Conservation (phyloP, 2,113 vertebrate species). For the Oncorhynchus nerka region DNA sequence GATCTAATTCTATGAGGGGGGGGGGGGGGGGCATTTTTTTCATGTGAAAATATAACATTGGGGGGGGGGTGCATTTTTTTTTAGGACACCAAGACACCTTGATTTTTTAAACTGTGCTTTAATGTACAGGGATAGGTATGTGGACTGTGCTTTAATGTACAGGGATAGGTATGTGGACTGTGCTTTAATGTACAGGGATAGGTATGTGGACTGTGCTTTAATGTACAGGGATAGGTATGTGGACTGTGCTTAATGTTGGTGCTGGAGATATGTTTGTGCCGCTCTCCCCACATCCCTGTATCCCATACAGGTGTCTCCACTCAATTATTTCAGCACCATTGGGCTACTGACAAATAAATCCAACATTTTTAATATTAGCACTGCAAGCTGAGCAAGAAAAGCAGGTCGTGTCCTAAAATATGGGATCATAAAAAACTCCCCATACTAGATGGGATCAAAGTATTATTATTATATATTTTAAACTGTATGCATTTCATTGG, state of each 20-base stretch:
- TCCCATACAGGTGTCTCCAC: slow-evolving; percentile 6
- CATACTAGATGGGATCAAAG: not conserved
- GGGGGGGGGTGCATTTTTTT: no score
- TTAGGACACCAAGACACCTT: no score
- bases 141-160: no score
- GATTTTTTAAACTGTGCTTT: no score
- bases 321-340: slow-evolving; percentile 37
- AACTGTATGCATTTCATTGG: not conserved
- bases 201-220: slow-evolving; percentile 24
- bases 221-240: slow-evolving; percentile 15
- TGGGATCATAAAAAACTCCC: not conserved
- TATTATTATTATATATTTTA: not conserved
- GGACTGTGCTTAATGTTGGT: slow-evolving; percentile 54
- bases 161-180: no score
- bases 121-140: no score
- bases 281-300: not conserved
- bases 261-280: not conserved
- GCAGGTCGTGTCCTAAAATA: not conserved
- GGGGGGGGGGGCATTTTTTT: no score
- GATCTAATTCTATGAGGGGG: no score
- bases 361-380: no score
- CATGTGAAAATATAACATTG: no score
- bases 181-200: no score
- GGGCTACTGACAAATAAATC: no score
- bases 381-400: not conserved